phyloP scores from a whole-genome alignment of 2,888 invertebrate species.

The Choreutis nemorana region DNA sequence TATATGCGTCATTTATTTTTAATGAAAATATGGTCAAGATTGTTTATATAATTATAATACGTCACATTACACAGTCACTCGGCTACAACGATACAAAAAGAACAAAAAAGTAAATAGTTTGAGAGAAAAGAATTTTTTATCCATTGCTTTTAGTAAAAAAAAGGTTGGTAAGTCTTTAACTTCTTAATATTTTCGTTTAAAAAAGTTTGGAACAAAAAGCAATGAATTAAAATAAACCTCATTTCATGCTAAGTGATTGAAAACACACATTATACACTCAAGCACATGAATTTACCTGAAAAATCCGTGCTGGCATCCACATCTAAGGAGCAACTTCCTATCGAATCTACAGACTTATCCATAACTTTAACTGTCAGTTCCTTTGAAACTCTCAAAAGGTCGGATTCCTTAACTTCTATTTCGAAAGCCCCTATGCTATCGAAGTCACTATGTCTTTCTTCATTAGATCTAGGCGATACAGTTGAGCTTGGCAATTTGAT shows the following conservation, averaged over 20 bases:
- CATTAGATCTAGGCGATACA: constrained; percentile 46
- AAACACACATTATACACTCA: constrained; percentile 21
- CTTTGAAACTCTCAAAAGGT: constrained; percentile 40
- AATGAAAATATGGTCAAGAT: too few species aligned
- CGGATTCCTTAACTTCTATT: constrained; percentile 53
- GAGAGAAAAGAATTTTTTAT: too few species aligned
- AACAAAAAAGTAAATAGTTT: too few species aligned
- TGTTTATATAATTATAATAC: too few species aligned
- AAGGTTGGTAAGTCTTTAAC: too few species aligned
- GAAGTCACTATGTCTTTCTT: constrained; percentile 21
- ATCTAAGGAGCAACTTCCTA: constrained; percentile 87
- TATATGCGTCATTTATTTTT: too few species aligned
- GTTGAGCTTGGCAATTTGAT: constrained; percentile 54
- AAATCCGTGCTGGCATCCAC: constrained; percentile 80
- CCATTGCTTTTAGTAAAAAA: too few species aligned
- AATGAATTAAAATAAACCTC: constrained; percentile 12
- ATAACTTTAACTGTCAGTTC: constrained; percentile 64
- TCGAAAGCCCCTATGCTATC: constrained; percentile 57
- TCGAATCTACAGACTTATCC: constrained; percentile 84
- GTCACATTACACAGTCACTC: too few species aligned
- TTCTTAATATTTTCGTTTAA: constrained; percentile 7
- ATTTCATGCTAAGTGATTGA: constrained; percentile 17
- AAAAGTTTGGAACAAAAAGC: constrained; percentile 3
- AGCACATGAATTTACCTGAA: constrained; percentile 66
- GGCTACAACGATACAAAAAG: too few species aligned